A percentile compares a stretch with the other conserved stretches of the same genome.
phyloP scores from a whole-genome alignment of 2,797 vertebrate genomes.

The Melanotaenia pygmaea region DNA sequence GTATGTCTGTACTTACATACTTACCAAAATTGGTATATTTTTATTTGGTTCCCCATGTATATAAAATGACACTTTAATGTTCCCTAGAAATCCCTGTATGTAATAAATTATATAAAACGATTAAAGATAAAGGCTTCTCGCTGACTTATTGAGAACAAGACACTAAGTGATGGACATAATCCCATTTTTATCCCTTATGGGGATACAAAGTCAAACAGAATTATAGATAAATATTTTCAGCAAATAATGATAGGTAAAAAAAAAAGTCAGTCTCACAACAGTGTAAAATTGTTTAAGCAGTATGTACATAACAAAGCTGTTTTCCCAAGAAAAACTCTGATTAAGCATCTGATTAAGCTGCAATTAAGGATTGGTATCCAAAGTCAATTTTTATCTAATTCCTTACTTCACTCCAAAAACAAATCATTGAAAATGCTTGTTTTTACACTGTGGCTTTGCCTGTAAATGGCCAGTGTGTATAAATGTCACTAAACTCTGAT shows the following conservation, averaged over 20 bases:
- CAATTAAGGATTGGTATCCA: constrained; percentile 63
- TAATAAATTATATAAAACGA: background rate
- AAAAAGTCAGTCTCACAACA: background rate
- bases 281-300: background rate
- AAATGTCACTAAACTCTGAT: constrained; percentile 20
- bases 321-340: constrained; percentile 14
- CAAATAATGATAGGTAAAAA: background rate
- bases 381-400: constrained; percentile 64
- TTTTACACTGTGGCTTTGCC: constrained; percentile 60
- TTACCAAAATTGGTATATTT: background rate
- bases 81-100: background rate
- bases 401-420: constrained; percentile 65
- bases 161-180: background rate
- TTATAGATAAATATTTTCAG: background rate
- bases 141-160: background rate
- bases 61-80: background rate
- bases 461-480: constrained; percentile 58
- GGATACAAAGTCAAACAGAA: background rate
- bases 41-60: background rate
- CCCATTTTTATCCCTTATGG: background rate
- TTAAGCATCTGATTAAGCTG: constrained; percentile 38
- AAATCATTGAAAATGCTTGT: constrained; percentile 63
- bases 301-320: background rate
- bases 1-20: background rate
- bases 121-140: background rate